Percentiles rank a stretch among this genome's conserved stretches.
Conservation (phyloP, 1,140 invertebrate genomes). For the Drosophila watanabei region DNA sequence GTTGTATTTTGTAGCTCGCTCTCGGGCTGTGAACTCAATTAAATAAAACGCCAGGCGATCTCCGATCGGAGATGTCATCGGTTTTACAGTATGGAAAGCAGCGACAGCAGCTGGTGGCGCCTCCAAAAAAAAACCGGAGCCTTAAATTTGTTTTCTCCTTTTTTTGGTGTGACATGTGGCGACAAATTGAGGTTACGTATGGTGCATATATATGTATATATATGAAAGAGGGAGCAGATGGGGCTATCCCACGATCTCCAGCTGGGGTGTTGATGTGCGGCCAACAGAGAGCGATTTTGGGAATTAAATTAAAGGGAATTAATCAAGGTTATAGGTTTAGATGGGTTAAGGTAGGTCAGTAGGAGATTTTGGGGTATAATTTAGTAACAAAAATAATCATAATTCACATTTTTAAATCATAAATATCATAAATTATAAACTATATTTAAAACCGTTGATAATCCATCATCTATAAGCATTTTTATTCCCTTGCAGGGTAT, state of each 20-base stretch:
- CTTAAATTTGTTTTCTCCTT: conserved; percentile 19
- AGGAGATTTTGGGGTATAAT: not conserved
- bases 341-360: conserved; percentile 31
- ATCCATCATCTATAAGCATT: no score
- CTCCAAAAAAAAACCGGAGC: conserved; percentile 55
- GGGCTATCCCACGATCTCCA: conserved; percentile 18
- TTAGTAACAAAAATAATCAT: no score
- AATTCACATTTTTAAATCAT: no score
- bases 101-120: conserved; percentile 67
- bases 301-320: conserved; percentile 7
- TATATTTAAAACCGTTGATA: no score
- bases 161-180: conserved; percentile 75
- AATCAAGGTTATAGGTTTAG: conserved; percentile 17
- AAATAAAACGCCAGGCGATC: conserved; percentile 77
- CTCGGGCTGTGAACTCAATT: conserved; percentile 79
- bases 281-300: conserved; percentile 14
- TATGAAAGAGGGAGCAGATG: conserved; percentile 4
- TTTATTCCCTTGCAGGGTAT: no score
- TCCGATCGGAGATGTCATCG: conserved; percentile 73
- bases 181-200: conserved; percentile 76
- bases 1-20: conserved; percentile 16
- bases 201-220: conserved; percentile 4
- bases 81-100: conserved; percentile 49
- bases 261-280: conserved; percentile 45
- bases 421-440: no score